Conservation (phyloP, 2,888 invertebrate genomes). For the Parnassius mnemosyne region DNA sequence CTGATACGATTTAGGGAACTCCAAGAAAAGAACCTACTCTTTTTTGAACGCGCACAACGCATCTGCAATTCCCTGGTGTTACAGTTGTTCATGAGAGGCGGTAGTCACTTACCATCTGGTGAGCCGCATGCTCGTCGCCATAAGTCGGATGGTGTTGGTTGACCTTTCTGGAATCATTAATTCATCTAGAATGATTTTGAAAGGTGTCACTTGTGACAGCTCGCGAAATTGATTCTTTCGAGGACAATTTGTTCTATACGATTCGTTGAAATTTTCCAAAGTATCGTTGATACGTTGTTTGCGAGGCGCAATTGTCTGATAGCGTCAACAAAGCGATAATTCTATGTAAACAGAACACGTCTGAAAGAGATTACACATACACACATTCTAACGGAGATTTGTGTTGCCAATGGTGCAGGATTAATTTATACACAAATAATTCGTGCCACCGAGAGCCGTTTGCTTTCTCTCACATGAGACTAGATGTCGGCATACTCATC, state of each 20-base stretch:
- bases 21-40: no score
- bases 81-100: no score
- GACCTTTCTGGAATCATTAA: no score
- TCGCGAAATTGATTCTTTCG: no score
- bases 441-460: not conserved
- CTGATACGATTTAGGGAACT: no score
- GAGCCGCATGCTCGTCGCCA: not conserved
- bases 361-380: slow-evolving; percentile 10
- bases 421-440: slow-evolving; percentile 17
- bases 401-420: not conserved
- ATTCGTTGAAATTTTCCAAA: slow-evolving; percentile 12
- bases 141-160: not conserved
- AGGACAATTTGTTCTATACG: no score
- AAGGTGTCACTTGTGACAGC: no score
- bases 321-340: slow-evolving; percentile 3
- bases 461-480: slow-evolving; percentile 5
- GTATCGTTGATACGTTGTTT: not conserved
- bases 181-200: not conserved
- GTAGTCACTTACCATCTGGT: no score
- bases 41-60: no score
- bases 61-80: no score
- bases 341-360: slow-evolving; percentile 4
- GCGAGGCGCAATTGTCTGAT: slow-evolving; percentile 10
- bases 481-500: not conserved
- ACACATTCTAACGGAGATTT: slow-evolving; percentile 6